phyloP scores from a whole-genome alignment of 2,888 invertebrate genomes.

The Ypsolopha scabrella region DNA sequence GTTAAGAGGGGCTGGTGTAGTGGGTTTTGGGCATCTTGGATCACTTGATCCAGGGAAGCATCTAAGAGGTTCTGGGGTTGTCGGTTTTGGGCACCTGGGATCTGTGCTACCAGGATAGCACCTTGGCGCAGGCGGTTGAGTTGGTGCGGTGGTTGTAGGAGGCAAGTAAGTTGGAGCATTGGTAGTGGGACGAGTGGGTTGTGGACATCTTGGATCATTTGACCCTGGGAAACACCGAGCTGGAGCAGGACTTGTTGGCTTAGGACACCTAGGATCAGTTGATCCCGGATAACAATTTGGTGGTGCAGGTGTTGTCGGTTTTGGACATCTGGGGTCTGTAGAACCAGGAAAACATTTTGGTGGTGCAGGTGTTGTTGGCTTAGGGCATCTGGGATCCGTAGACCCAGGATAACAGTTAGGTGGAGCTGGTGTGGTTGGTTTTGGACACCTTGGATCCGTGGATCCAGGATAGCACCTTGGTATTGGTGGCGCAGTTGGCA shows the following conservation, averaged over 20 bases:
- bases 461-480: constrained; percentile 30
- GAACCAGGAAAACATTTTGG: constrained; percentile 22
- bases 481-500: constrained; percentile 19
- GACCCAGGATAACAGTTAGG: constrained; percentile 31
- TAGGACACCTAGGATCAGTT: constrained; percentile 13
- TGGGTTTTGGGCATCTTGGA: constrained; percentile 29
- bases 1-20: constrained; percentile 23
- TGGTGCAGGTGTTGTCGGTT: constrained; percentile 14
- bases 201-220: constrained; percentile 19
- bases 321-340: constrained; percentile 28
- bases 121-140: constrained; percentile 12
- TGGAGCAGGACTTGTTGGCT: constrained; percentile 11
- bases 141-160: constrained; percentile 27
- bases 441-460: constrained; percentile 19
- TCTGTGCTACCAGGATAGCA: constrained; percentile 10
- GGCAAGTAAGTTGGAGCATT: constrained; percentile 25
- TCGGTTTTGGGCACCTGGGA: constrained; percentile 16
- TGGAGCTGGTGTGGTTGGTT: constrained; percentile 13
- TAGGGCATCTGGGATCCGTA: constrained; percentile 19
- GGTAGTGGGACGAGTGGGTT: constrained; percentile 20
- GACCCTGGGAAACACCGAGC: constrained; percentile 22
- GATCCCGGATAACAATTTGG: constrained; percentile 16
- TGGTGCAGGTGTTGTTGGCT: constrained; percentile 15
- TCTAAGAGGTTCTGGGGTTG: constrained; percentile 14
- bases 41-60: constrained; percentile 9